Conservation (phyloP, 1,140 invertebrate species). For the Magallana ariakensis region DNA sequence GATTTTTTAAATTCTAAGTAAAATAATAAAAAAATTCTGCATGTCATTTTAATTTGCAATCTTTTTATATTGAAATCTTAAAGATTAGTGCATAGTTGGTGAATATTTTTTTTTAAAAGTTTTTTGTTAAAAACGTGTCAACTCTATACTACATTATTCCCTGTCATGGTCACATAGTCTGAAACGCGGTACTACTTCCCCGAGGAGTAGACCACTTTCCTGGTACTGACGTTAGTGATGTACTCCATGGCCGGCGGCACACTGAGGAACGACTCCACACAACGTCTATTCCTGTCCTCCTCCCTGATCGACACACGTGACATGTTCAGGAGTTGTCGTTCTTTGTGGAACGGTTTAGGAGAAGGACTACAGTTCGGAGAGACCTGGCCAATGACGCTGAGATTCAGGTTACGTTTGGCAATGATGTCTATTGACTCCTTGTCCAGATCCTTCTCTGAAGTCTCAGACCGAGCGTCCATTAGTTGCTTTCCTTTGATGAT, state of each 20-base stretch:
- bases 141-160: too few species aligned
- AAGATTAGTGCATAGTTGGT: too few species aligned
- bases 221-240: constrained; percentile 45
- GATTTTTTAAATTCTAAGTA: too few species aligned
- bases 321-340: constrained; percentile 2
- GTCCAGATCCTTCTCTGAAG: neutral
- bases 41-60: too few species aligned
- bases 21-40: too few species aligned
- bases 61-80: too few species aligned
- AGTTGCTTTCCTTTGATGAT: constrained; percentile 24
- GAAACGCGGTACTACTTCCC: too few species aligned
- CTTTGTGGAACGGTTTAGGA: constrained; percentile 9
- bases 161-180: too few species aligned
- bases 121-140: too few species aligned
- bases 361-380: neutral
- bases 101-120: too few species aligned
- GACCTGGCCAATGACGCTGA: neutral
- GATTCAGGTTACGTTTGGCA: constrained; percentile 44
- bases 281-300: neutral
- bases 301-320: neutral
- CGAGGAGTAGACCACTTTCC: constrained; percentile 2
- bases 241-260: constrained; percentile 27
- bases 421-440: constrained; percentile 40
- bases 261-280: neutral
- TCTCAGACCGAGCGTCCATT: neutral